A percentile compares a stretch with the other conserved stretches of the same genome.
phyloP scores from a whole-genome alignment of 2,888 invertebrate genomes.

The Brachyopa scutellaris region DNA sequence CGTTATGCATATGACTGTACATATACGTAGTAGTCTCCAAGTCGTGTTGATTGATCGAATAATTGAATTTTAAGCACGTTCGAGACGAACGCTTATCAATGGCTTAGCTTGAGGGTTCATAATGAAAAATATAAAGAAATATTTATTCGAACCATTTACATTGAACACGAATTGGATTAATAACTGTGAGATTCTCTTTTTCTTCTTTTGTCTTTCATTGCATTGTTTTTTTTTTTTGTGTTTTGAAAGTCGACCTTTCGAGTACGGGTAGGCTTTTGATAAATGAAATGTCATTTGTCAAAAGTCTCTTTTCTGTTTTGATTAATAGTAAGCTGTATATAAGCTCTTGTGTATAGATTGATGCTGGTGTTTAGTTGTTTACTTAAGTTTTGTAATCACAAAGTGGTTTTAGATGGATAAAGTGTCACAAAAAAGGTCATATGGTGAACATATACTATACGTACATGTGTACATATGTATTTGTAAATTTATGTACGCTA shows the following conservation, averaged over 20 bases:
- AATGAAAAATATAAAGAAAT: not conserved
- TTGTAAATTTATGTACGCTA: too few relatives aligned
- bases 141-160: slow-evolving; percentile 23
- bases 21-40: not conserved
- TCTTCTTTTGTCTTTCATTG: not conserved
- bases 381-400: not conserved
- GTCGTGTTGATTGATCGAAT: slow-evolving; percentile 40
- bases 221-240: not conserved
- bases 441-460: too few relatives aligned
- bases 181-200: slow-evolving; percentile 24
- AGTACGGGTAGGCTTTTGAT: too few relatives aligned
- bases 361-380: not conserved
- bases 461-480: too few relatives aligned
- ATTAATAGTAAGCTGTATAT: not conserved
- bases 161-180: slow-evolving; percentile 47
- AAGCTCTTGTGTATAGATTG: not conserved
- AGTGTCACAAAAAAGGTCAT: too few relatives aligned
- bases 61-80: slow-evolving; percentile 66
- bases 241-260: too few relatives aligned
- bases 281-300: slow-evolving; percentile 8
- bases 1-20: not conserved
- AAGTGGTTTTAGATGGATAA: too few relatives aligned
- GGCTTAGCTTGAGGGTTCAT: not conserved
- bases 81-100: slow-evolving; percentile 31
- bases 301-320: too few relatives aligned